Evolutionary conservation across 2,113 vertebrate species (phyloP).

Genomic region (Macrotis lagotis): DNA sequence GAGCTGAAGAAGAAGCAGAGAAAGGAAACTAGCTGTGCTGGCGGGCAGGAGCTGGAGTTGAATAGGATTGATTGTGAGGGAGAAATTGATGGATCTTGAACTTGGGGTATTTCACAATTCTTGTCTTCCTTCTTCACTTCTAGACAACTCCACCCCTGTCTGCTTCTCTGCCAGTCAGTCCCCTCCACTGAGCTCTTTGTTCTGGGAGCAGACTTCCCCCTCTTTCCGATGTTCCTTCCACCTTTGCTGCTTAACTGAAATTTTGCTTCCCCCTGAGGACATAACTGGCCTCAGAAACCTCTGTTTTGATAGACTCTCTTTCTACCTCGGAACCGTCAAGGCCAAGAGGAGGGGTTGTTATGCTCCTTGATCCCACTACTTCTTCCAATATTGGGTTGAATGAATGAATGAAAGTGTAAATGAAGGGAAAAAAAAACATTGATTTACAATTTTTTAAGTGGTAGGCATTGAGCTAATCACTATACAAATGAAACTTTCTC

Average conservation of each 20-base stretch:
- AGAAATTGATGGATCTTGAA: neutral
- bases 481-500: neutral
- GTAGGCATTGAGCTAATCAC: neutral
- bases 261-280: neutral
- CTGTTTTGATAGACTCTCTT: neutral
- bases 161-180: neutral
- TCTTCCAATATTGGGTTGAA: neutral
- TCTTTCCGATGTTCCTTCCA: neutral
- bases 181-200: neutral
- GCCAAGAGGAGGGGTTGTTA: neutral
- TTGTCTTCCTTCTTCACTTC: neutral
- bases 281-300: neutral
- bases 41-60: neutral
- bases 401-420: neutral
- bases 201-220: neutral
- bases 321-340: neutral
- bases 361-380: neutral
- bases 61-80: neutral
- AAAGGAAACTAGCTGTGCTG: neutral
- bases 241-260: neutral
- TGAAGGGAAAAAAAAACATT: neutral
- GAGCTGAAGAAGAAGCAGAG: neutral
- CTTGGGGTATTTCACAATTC: neutral
- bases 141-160: neutral
- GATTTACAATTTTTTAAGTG: neutral